These are phyloP conservation scores for Rhaphigaster nebulosa DNA, from an alignment of 2,888 invertebrate genomes.

Conservation along the genomic window DNA sequence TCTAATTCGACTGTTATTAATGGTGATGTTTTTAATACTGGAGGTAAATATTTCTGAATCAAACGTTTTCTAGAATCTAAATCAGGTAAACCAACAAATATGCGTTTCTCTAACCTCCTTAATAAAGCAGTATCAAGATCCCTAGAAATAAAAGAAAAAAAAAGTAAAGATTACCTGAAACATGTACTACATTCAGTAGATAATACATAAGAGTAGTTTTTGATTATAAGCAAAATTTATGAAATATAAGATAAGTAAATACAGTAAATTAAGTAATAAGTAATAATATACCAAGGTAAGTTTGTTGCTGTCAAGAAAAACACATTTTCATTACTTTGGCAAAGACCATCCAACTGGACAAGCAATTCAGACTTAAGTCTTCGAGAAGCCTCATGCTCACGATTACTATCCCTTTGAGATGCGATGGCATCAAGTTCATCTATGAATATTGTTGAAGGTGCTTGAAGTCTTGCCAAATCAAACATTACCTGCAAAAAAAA, in stretches of 20 bases:
- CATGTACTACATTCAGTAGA: no score
- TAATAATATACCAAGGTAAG: conserved; percentile 81
- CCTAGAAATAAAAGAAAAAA: conserved; percentile 70
- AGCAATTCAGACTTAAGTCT: conserved; percentile 91
- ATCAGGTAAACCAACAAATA: conserved; percentile 84
- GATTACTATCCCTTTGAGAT: conserved; percentile 71
- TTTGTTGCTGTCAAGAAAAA: conserved; percentile 91
- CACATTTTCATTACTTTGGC: conserved; percentile 75
- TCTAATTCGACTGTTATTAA: conserved; percentile 70
- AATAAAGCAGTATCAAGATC: conserved; percentile 90
- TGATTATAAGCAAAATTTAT: no score
- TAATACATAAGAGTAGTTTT: no score
- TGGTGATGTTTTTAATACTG: conserved; percentile 69
- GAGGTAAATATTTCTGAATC: conserved; percentile 75
- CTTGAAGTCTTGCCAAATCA: conserved; percentile 85
- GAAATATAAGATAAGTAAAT: neutral
- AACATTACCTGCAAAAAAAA: conserved; percentile 78
- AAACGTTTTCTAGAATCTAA: conserved; percentile 77
- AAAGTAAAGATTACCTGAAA: no score
- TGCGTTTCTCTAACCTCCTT: conserved; percentile 88
- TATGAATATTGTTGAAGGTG: conserved; percentile 92
- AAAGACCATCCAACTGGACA: conserved; percentile 86
- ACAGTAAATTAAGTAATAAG: neutral
- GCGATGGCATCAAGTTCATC: conserved; percentile 93
- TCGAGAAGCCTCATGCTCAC: conserved; percentile 87